Evolutionary conservation across 1,140 invertebrate genomes (phyloP), one percentile per base, ranked within the genome.

Genomic region (Sarcophaga peregrina): DNA sequence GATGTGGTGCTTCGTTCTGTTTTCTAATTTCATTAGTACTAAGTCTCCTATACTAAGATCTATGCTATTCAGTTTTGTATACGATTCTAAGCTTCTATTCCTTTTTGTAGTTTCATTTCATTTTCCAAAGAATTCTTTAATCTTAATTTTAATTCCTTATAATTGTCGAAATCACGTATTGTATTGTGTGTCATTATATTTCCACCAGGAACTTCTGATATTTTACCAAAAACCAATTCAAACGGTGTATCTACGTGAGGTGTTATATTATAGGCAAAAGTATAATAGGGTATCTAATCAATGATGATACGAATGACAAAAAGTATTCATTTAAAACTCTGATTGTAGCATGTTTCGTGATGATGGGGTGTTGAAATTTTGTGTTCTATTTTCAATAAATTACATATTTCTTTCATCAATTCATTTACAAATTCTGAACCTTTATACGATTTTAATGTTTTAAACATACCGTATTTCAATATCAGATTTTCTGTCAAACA

Each of bases 241-340:
- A 88, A 91, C 3, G 91, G 91, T 6, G 90, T 92, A 0, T 86
- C 78, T 81, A 83, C 85, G 82, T 92, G 62, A 15, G 81, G 62
- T 50, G 81, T 72, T 9, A 25, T 82, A 46, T 82, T 82, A 47
- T 82, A 82, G 13, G 81, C 81, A 25, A 82, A 72, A 13, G 81
- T 82, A 48, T 52, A 82, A 72, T 82, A 82, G 15, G 81, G 47
- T 25, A 46, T 62, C 13, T n/a, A n/a, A n/a, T 82, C 62, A 46
- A 72, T 62, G n/a, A n/a, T n/a, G n/a, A n/a, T 47, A 58, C 62
- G 20, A 82, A 82, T 46, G 52, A 68, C 13, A 82, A 10, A 13
- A 68, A 25, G 37, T 73, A 82, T 72, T 73, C 81, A 73, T 82
- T 82, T 45, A 82, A 58, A 5, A 48, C 47, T 47, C 81, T 50